Percentiles rank a stretch among this genome's conserved stretches.
Conservation (phyloP, 2,888 invertebrate genomes). For the Calliopum simillimum region DNA sequence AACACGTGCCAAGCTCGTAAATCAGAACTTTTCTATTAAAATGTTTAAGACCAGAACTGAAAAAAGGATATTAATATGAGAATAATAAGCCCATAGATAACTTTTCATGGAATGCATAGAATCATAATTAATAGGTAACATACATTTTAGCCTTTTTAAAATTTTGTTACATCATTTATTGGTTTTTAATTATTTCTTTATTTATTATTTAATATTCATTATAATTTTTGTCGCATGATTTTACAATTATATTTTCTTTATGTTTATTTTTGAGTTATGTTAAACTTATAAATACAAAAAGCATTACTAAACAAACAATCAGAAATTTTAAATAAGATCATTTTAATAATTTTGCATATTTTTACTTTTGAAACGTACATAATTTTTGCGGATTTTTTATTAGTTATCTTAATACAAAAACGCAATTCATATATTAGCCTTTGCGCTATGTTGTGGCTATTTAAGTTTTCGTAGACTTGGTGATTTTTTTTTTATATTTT, state of each 20-base stretch:
- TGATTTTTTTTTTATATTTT: background rate
- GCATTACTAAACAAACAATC: background rate
- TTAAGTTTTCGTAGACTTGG: background rate
- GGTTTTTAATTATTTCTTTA: conserved; percentile 1
- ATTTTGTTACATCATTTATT: conserved; percentile 6
- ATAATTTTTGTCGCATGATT: conserved; percentile 25
- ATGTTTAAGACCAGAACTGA: too few species aligned
- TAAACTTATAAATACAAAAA: conserved; percentile 13
- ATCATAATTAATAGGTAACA: too few species aligned
- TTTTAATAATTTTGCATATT: conserved; percentile 8
- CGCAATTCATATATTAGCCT: background rate
- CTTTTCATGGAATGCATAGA: too few species aligned
- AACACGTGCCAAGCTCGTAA: conserved; percentile 16
- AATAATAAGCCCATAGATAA: too few species aligned
- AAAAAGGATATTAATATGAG: too few species aligned
- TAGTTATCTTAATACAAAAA: background rate
- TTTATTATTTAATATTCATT: conserved; percentile 27
- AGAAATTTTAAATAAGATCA: too few species aligned
- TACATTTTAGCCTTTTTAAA: too few species aligned
- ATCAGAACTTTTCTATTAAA: conserved; percentile 1
- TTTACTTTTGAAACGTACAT: background rate
- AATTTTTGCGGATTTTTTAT: background rate
- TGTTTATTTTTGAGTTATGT: conserved; percentile 3
- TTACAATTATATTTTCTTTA: conserved; percentile 8
- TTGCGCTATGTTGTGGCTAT: background rate